Percentiles rank a stretch among this genome's conserved stretches.
Evolutionary conservation across 1,140 invertebrate genomes (phyloP).

Genomic region (Hypothenemus hampei): DNA sequence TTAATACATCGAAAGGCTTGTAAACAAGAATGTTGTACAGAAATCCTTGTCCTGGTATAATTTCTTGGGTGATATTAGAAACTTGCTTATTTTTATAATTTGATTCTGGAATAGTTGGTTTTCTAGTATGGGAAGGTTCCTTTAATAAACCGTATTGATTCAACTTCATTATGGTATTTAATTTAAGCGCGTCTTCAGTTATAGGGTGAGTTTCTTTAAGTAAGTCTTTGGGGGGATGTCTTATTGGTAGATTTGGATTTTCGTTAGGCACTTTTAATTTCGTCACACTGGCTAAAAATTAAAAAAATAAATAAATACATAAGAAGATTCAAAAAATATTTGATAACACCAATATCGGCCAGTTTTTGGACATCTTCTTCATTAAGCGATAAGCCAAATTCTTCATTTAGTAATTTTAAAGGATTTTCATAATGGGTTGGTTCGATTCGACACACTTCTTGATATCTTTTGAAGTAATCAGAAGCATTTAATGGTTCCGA

Average conservation of each 20-base stretch:
- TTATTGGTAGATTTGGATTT: slow-evolving; percentile 14
- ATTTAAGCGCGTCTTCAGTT: neutral
- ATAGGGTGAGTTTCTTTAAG: slow-evolving; percentile 13
- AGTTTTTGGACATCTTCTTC: slow-evolving; percentile 23
- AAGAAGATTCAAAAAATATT: slow-evolving; percentile 26
- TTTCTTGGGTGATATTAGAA: slow-evolving; percentile 6
- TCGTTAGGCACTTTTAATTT: slow-evolving; percentile 22
- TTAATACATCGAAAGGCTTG: slow-evolving; percentile 37
- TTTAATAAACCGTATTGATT: neutral
- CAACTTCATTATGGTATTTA: slow-evolving; percentile 14
- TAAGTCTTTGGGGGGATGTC: slow-evolving; percentile 9
- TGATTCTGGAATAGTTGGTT: neutral
- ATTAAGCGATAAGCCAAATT: slow-evolving; percentile 14
- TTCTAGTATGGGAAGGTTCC: neutral
- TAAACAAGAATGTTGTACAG: slow-evolving; percentile 43
- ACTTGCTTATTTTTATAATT: neutral
- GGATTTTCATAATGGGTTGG: neutral
- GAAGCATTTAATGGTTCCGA: slow-evolving; percentile 25
- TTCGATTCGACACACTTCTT: neutral
- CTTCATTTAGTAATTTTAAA: neutral
- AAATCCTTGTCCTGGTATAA: slow-evolving; percentile 39
- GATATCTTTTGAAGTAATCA: slow-evolving; percentile 29
- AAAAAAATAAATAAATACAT: neutral
- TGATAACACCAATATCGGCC: too few species aligned
- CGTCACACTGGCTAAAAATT: slow-evolving; percentile 24